Evolutionary conservation across 2,797 vertebrate species (phyloP).

Genomic region (Phoeniculus purpureus): DNA sequence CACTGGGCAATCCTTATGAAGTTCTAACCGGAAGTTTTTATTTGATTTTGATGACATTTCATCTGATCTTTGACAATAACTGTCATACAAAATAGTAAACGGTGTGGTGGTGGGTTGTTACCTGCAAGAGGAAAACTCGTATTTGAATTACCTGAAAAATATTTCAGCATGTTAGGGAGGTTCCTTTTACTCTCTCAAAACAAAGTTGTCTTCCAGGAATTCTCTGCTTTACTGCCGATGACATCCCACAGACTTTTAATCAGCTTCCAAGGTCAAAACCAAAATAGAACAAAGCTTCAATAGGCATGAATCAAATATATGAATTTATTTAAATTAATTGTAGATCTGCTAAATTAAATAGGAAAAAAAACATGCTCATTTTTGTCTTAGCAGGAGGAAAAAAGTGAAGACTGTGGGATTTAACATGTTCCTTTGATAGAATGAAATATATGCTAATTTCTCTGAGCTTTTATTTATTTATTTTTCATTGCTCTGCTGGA

Average conservation of each 20-base stretch:
- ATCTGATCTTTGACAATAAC: neutral
- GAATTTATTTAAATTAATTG: neutral
- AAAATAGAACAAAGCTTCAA: conserved; percentile 11
- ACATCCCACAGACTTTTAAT: neutral
- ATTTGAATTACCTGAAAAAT: neutral
- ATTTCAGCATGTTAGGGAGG: neutral
- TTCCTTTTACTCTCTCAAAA: neutral
- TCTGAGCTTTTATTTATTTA: neutral
- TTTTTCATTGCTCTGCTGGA: conserved; percentile 26
- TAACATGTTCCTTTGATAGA: neutral
- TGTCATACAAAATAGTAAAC: neutral
- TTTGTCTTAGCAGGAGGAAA: neutral
- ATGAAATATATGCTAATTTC: conserved; percentile 9
- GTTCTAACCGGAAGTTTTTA: neutral
- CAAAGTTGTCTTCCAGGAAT: neutral
- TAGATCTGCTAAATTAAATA: neutral
- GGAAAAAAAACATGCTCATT: neutral
- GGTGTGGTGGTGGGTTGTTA: rapidly evolving
- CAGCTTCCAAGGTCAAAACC: conserved; percentile 29
- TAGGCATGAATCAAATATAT: neutral
- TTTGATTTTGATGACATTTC: neutral
- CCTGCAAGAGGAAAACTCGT: neutral
- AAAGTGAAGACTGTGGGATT: neutral
- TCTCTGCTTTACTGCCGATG: neutral
- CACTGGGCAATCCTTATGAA: neutral